Evolutionary conservation across 2,888 invertebrate genomes (phyloP).

Genomic region (Sinopyrophorus schimmeli): DNA sequence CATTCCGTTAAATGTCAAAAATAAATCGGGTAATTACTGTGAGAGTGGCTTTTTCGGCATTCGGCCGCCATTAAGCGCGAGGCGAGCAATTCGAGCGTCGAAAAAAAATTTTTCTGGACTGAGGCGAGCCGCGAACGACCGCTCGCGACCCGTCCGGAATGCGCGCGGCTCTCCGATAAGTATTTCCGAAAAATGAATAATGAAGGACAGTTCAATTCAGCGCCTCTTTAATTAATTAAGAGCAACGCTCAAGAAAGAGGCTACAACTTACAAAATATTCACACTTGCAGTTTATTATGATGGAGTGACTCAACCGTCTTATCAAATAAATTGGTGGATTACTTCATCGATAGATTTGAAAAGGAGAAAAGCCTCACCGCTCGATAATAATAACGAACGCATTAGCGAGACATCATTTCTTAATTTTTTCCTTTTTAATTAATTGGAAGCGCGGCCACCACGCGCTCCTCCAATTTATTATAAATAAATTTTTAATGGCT

Average conservation of each 20-base stretch:
- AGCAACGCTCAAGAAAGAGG: slow-evolving; percentile 28
- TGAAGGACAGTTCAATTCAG: slow-evolving; percentile 27
- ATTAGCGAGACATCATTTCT: too few species aligned
- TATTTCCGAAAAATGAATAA: slow-evolving; percentile 13
- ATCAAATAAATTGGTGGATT: slow-evolving; percentile 40
- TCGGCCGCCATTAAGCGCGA: slow-evolving; percentile 15
- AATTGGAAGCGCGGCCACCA: too few species aligned
- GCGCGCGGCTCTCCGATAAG: too few species aligned
- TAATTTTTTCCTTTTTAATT: too few species aligned
- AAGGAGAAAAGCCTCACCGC: slow-evolving; percentile 38
- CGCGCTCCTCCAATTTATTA: too few species aligned
- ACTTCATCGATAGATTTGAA: slow-evolving; percentile 52
- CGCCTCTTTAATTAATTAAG: slow-evolving; percentile 30
- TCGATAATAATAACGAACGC: slow-evolving; percentile 3
- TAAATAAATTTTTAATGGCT: slow-evolving; percentile 1
- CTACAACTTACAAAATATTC: slow-evolving; percentile 31
- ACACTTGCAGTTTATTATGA: slow-evolving; percentile 36
- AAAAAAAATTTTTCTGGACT: not conserved
- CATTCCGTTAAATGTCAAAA: slow-evolving; percentile 32
- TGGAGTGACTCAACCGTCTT: slow-evolving; percentile 27
- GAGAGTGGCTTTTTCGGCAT: slow-evolving; percentile 20
- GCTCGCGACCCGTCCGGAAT: not conserved
- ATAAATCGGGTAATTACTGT: slow-evolving; percentile 30
- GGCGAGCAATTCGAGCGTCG: slow-evolving; percentile 19
- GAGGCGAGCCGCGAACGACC: not conserved